These are phyloP conservation scores for Ethmia dodecea DNA, from an alignment of 2,888 invertebrate species.

Conservation along the genomic window DNA sequence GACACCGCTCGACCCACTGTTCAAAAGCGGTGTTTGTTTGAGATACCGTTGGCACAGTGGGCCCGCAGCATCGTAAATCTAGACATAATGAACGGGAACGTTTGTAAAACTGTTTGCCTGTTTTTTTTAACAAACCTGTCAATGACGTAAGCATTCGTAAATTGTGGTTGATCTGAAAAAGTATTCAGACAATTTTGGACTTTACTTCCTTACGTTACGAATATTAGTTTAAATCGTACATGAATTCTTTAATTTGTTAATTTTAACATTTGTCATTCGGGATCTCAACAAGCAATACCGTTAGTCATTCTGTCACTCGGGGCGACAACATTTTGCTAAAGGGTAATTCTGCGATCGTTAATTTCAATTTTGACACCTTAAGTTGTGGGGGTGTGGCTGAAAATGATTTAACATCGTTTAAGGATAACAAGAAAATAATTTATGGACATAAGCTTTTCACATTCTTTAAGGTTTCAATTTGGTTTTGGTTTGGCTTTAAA, in stretches of 20 bases:
- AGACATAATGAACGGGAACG: slow-evolving; percentile 59
- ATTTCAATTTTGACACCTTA: slow-evolving; percentile 1
- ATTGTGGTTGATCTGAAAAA: neutral
- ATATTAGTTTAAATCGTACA: neutral
- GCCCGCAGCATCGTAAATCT: slow-evolving; percentile 61
- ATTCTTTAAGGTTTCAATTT: no score
- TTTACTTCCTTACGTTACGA: neutral
- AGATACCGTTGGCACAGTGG: slow-evolving; percentile 49
- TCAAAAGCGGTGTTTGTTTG: slow-evolving; percentile 48
- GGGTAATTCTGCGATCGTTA: slow-evolving; percentile 15
- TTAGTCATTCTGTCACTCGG: slow-evolving; percentile 12
- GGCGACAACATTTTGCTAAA: slow-evolving; percentile 17
- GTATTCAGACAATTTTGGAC: neutral
- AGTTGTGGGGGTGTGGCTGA: no score
- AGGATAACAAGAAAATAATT: no score
- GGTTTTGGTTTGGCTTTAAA: no score
- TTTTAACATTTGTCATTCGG: slow-evolving; percentile 7
- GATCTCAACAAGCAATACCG: slow-evolving; percentile 3
- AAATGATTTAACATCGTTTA: no score
- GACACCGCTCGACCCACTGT: slow-evolving; percentile 26
- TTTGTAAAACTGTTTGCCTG: slow-evolving; percentile 56
- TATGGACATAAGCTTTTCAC: no score
- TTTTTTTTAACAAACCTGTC: slow-evolving; percentile 32
- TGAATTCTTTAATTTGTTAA: neutral
- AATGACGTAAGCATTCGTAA: slow-evolving; percentile 32